phyloP scores from a whole-genome alignment of 1,140 invertebrate species.

The Lepidurus packardi region DNA sequence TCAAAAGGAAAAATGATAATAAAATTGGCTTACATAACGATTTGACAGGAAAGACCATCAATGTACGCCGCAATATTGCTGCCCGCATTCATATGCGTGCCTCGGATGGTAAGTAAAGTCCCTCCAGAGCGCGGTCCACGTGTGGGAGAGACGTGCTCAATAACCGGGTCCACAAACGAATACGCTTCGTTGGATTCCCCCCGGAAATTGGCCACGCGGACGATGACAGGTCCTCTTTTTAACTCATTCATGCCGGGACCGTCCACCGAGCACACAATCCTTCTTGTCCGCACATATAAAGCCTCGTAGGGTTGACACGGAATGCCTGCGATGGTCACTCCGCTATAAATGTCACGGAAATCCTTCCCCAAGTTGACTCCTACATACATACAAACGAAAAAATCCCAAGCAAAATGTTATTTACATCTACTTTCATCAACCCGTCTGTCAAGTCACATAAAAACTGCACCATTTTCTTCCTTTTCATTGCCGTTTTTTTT shows the following conservation, averaged over 20 bases:
- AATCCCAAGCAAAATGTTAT: not conserved
- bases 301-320: conserved; percentile 79
- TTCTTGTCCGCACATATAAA: conserved; percentile 78
- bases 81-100: conserved; percentile 90
- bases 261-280: conserved; percentile 84
- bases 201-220: conserved; percentile 80
- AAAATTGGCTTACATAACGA: conserved; percentile 50
- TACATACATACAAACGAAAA: conserved; percentile 16
- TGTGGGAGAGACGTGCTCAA: conserved; percentile 73
- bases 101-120: conserved; percentile 79
- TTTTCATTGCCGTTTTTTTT: not conserved
- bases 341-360: conserved; percentile 85
- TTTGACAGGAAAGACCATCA: conserved; percentile 76
- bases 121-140: conserved; percentile 90
- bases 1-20: not conserved
- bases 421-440: conserved; percentile 2
- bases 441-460: not conserved
- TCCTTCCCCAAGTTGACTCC: conserved; percentile 90
- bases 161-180: conserved; percentile 79
- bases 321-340: conserved; percentile 75
- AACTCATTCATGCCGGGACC: conserved; percentile 70
- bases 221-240: conserved; percentile 74
- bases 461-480: not conserved
- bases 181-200: conserved; percentile 77
- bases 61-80: conserved; percentile 84